Conservation (phyloP, 2,113 vertebrate genomes). For the Ariopsis seemanni region DNA sequence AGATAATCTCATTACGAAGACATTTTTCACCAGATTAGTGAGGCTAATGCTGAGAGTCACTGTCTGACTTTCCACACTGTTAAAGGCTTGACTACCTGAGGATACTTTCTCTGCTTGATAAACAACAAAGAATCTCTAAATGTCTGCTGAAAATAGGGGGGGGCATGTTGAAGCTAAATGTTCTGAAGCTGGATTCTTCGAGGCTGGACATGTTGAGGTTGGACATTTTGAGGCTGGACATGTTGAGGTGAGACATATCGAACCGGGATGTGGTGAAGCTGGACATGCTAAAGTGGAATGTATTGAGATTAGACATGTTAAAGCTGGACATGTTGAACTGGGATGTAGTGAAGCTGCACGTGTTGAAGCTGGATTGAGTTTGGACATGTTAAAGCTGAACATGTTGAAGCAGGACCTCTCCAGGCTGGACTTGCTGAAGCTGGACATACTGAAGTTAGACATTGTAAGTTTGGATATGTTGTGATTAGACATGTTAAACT, state of each 20-base stretch:
- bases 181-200: no score
- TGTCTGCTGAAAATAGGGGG: no score
- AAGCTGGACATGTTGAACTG: no score
- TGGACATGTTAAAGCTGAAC: neutral
- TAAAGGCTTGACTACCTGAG: conserved; percentile 1
- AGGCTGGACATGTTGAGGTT: neutral
- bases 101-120: neutral
- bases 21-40: conserved; percentile 11
- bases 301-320: no score
- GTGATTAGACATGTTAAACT: neutral
- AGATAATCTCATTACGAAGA: conserved; percentile 10
- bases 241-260: no score
- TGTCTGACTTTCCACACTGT: neutral
- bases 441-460: neutral
- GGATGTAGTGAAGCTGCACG: neutral
- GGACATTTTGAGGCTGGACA: no score
- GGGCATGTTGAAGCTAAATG: no score
- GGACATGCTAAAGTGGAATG: no score
- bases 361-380: no score
- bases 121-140: no score
- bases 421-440: neutral
- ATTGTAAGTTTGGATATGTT: neutral
- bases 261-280: neutral
- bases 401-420: neutral
- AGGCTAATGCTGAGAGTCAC: neutral